phyloP scores from a whole-genome alignment of 2,113 vertebrate species.

The Podiceps cristatus region DNA sequence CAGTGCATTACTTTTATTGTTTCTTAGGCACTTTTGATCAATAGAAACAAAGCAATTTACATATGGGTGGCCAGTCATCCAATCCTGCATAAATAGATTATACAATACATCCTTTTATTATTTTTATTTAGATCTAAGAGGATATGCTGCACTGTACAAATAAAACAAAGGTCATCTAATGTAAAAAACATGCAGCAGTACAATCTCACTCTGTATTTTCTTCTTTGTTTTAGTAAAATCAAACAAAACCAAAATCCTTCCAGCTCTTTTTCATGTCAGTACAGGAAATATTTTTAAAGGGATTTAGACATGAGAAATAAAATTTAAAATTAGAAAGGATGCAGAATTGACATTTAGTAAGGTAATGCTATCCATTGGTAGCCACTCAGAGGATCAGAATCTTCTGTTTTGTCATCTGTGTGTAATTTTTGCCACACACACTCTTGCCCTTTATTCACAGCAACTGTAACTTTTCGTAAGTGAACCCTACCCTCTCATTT shows the following conservation, averaged over 20 bases:
- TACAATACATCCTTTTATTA: neutral
- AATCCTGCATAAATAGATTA: neutral
- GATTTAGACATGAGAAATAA: neutral
- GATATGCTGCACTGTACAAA: neutral
- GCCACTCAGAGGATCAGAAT: neutral
- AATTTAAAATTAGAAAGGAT: neutral
- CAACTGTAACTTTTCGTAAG: neutral
- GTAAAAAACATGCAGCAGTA: neutral
- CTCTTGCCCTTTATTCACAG: neutral
- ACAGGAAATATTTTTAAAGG: neutral
- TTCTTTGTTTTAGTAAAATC: neutral
- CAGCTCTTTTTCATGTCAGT: neutral
- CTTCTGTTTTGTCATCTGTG: neutral
- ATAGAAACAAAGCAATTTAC: neutral
- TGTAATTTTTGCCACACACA: neutral
- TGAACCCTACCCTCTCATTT: neutral
- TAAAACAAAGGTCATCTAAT: neutral
- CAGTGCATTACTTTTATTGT: neutral
- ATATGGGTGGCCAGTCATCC: neutral
- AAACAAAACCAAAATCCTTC: neutral
- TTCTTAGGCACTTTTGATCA: neutral
- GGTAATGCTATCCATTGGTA: accelerated
- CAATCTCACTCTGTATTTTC: neutral
- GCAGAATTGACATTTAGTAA: neutral
- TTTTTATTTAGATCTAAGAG: neutral